These are phyloP conservation scores for Sebastes schlegelii DNA, from an alignment of 2,113 vertebrate species.

Conservation along the genomic window DNA sequence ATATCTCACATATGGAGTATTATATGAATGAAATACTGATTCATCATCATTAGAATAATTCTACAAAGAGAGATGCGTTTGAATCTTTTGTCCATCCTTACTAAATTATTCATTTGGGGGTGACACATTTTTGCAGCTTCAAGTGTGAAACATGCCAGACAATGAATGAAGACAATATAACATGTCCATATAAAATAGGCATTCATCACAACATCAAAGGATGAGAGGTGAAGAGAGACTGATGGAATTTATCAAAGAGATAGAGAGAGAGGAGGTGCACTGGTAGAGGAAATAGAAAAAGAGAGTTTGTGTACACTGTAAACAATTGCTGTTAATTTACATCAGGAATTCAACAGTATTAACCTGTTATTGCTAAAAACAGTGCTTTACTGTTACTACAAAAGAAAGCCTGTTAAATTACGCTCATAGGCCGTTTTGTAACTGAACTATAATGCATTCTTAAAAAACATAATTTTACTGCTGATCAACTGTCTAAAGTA, in stretches of 20 bases:
- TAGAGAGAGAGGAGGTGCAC: neutral
- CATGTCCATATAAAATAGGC: neutral
- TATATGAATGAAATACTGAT: neutral
- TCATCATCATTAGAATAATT: neutral
- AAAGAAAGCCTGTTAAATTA: too few relatives aligned
- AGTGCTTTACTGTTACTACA: too few relatives aligned
- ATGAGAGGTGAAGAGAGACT: constrained; percentile 15
- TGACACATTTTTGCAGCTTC: constrained; percentile 35
- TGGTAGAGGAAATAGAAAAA: neutral
- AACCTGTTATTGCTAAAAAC: too few relatives aligned
- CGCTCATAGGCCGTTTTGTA: too few relatives aligned
- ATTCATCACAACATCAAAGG: constrained; percentile 15
- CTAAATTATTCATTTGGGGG: constrained; percentile 12
- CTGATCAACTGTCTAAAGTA: too few relatives aligned
- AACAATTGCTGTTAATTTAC: too few relatives aligned
- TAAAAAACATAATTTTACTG: too few relatives aligned
- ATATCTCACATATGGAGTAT: neutral
- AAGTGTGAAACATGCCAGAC: constrained; percentile 28
- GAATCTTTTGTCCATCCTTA: neutral
- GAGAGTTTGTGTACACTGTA: neutral
- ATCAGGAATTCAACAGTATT: too few relatives aligned
- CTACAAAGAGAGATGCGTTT: neutral
- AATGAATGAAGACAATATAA: constrained; percentile 4
- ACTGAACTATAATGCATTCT: too few relatives aligned
- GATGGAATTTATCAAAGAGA: neutral